A percentile compares a stretch with the other conserved stretches of the same genome.
Evolutionary conservation across 35 echinoderm and acorn worm genomes (phyloP).

Genomic region (Lytechinus pictus): DNA sequence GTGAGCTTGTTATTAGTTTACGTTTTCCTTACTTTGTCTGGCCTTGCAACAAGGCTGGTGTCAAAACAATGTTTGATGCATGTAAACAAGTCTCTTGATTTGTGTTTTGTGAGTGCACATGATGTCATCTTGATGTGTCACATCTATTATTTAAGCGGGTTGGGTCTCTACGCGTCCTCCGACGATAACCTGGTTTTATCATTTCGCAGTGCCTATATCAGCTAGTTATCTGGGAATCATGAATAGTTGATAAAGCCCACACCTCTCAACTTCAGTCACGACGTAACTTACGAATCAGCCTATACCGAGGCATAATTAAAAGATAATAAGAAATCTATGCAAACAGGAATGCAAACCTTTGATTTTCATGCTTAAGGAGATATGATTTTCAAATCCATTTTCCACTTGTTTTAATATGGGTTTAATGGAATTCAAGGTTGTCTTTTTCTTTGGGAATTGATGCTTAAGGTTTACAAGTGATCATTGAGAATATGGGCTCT

Average conservation of each 20-base stretch:
- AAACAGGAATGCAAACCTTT: background rate
- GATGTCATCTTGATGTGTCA: background rate
- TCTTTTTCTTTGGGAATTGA: background rate
- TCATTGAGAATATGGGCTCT: too few species aligned
- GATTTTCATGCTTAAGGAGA: background rate
- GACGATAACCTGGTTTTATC: background rate
- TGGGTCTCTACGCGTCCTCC: background rate
- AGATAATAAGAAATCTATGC: background rate
- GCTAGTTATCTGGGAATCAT: background rate
- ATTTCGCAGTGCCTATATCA: background rate
- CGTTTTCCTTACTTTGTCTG: background rate
- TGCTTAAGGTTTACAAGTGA: too few species aligned
- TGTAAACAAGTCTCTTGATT: constrained; percentile 27
- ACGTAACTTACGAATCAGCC: background rate
- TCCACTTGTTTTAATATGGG: background rate
- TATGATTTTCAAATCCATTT: background rate
- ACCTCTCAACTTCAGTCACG: background rate
- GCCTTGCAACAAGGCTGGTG: constrained; percentile 15
- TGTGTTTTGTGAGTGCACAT: background rate
- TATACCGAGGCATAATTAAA: background rate
- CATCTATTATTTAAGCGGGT: background rate
- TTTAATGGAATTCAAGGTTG: background rate
- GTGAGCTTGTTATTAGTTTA: background rate
- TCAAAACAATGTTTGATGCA: constrained; percentile 37
- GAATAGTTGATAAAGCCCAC: background rate